Percentiles rank a stretch among this genome's conserved stretches.
Evolutionary conservation across 2,888 invertebrate genomes (phyloP).

Genomic region (Horisme vitalbata): DNA sequence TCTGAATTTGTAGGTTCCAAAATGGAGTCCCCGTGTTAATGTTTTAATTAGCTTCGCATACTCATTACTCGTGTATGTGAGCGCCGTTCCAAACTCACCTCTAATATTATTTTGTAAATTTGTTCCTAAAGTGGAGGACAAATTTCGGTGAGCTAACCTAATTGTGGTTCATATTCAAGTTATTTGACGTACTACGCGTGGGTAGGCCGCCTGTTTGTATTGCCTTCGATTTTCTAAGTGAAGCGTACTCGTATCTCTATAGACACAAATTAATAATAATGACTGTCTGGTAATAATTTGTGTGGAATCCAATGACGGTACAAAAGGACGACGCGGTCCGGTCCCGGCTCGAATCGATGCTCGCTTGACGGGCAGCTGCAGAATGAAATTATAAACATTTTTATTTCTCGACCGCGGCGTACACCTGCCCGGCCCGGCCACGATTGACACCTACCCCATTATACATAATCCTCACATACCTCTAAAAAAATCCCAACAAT

Average conservation of each 20-base stretch:
- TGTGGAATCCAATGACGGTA: conserved; percentile 63
- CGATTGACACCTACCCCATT: conserved; percentile 81
- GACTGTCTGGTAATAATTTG: conserved; percentile 58
- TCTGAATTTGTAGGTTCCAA: conserved; percentile 19
- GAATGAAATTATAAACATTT: conserved; percentile 79
- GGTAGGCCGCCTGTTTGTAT: conserved; percentile 40
- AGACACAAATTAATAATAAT: conserved; percentile 64
- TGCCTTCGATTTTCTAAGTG: conserved; percentile 41
- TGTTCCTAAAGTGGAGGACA: conserved; percentile 24
- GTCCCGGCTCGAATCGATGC: conserved; percentile 63
- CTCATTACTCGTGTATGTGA: conserved; percentile 19
- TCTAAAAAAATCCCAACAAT: conserved; percentile 73
- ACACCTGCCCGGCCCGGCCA: conserved; percentile 72
- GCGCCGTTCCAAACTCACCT: conserved; percentile 12
- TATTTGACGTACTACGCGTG: conserved; percentile 25
- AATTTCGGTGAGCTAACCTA: conserved; percentile 25
- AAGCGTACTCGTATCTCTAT: conserved; percentile 45
- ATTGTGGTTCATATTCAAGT: conserved; percentile 27
- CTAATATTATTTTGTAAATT: conserved; percentile 19
- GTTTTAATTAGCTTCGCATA: conserved; percentile 24
- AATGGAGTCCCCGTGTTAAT: conserved; percentile 19
- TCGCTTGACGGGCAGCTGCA: conserved; percentile 79
- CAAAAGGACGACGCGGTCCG: conserved; percentile 63
- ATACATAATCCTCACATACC: conserved; percentile 60
- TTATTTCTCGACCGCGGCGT: conserved; percentile 61